Base-by-base conservation (phyloP, 2,888 invertebrate genomes). In the Drosophila neoperkinsi region DNA sequence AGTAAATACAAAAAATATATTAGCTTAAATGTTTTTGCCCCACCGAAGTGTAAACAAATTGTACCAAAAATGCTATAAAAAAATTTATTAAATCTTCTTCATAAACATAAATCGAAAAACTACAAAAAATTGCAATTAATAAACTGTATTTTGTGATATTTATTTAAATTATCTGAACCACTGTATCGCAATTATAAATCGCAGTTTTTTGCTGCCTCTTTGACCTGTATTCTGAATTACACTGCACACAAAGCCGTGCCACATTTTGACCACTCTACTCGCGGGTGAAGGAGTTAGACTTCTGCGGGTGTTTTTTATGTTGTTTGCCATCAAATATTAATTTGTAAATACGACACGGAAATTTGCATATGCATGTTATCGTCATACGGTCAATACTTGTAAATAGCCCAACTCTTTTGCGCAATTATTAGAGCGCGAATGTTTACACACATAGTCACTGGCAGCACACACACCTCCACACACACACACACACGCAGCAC, bases 401-500 rank as follows among this genome's bases (percentile, higher is more conserved):
- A 83, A 71, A 83, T 79, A 70, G 69, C 64, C 56, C 50, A 71
- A 69, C 66, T 71, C 72, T 79, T 85, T 85, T 76, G 64, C 70
- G 50, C 61, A 69, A 76, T 90, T 90, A 87, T 86, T 86, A 81
- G 84, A 83, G 86, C 86, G 73, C 74, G 62, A 79, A 67, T 61
- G 52, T 60, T 63, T 62, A 64, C 58, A 61, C 31, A 76, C 63
- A 53, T 3, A 58, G 6, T 25, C 46, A 25, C 25, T 25, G 1
- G 25, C 25, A 25, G 25, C 25, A 16, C 33, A 30, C 41, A 31
- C 36, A 31, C 38, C 3, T 28, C 28, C 41, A 31, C 36, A 30
- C 43, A 34, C 63, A 34, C n/a, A 9, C n/a, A 58, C 49, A 57
- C 60, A 0, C 28, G 3, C 28, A 28, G 28, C 28, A 36, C 21